Evolutionary conservation across 2,888 invertebrate genomes (phyloP), one percentile per base, ranked within the genome.

Genomic region (Lasioglossum morio): DNA sequence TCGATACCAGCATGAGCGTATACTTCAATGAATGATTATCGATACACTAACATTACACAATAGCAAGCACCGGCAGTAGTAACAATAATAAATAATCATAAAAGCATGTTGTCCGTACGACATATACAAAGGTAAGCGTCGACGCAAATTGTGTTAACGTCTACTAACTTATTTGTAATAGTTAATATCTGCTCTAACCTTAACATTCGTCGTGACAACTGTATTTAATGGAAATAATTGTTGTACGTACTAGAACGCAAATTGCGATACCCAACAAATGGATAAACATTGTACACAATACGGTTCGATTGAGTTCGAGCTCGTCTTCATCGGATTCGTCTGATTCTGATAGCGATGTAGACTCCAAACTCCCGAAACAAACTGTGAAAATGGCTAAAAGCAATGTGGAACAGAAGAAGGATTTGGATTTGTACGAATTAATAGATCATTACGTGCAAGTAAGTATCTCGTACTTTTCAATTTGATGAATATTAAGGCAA

Each of bases 291-390:
- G 87, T 87, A 14, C 37, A 85, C 2, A 87, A 83, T 30, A 82
- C 82, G n/a, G 16, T 82, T 14, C 84, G 83, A 82, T 82, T 87
- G n/a, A 85, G 79, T 30, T 82, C 72, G 14, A 82, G 53, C 16
- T 91, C 88, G 2, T 91, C 89, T 12, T 79, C 84, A 12, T 87
- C 84, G 14, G 34, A 43, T 14, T 91, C 91, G 5, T 91, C 90
- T 23, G 84, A 84, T 57, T 79, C 85, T 16, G 93, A 92, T 84
- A 86, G 82, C 0, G 84, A 90, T 30, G 23, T 34, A 12, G 46
- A 83, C 30, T 7, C 37, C 0, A 46, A 30, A 37, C 2, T 2
- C 10, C 43, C 30, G 27, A 46, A 74, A 74, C 77, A 87, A 78
- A 4, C 34, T 10, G 80, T 83, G n/a, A 57, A 19, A 8, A 34